Conservation (phyloP, 23 tunicate species). For the Corella eumyota region DNA sequence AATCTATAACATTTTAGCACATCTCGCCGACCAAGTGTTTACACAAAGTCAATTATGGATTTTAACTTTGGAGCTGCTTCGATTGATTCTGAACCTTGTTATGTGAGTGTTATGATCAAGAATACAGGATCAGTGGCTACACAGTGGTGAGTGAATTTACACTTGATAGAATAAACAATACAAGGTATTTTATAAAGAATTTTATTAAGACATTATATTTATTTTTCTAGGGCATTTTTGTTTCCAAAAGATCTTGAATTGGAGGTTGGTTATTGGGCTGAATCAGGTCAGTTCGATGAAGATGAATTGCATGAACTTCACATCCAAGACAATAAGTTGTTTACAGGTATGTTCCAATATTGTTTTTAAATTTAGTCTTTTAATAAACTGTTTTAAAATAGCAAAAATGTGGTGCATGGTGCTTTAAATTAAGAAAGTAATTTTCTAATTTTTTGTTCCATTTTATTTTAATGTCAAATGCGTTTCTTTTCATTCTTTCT, state of each 20-base stretch:
- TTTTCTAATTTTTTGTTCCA: too few relatives aligned
- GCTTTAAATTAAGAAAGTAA: too few relatives aligned
- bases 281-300: conserved; percentile 55
- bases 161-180: not conserved
- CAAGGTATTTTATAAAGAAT: not conserved
- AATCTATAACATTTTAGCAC: conserved; percentile 37
- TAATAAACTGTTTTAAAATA: too few relatives aligned
- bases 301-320: conserved; percentile 82
- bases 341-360: conserved; percentile 30
- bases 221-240: conserved; percentile 54
- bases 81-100: conserved; percentile 53
- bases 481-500: too few relatives aligned
- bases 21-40: conserved; percentile 58
- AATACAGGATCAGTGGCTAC: conserved; percentile 65
- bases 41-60: conserved; percentile 66
- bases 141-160: conserved; percentile 37
- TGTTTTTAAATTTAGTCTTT: not conserved
- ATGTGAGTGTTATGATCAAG: conserved; percentile 61
- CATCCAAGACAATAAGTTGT: conserved; percentile 78
- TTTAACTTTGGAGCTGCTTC: conserved; percentile 95
- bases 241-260: conserved; percentile 87
- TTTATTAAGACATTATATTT: too few relatives aligned
- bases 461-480: too few relatives aligned
- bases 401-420: too few relatives aligned
- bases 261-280: conserved; percentile 82